Base-by-base conservation (phyloP, 2,113 vertebrate genomes). In the Psilopsiagon aurifrons region DNA sequence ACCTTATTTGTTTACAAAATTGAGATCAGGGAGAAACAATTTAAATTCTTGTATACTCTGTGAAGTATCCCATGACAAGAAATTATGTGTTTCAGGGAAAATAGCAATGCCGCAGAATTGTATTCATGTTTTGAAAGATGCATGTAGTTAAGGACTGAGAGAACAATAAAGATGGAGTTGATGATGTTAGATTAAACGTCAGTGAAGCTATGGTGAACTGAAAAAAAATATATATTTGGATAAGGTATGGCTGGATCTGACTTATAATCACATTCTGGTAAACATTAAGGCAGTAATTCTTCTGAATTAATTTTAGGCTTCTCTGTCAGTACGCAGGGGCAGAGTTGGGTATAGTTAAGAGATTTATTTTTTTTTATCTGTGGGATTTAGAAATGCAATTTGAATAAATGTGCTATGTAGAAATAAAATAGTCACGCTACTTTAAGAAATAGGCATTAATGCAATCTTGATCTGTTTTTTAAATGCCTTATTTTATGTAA, bases 1-100 rank as follows among this genome's bases (percentile, higher is more conserved):
- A 77, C 68, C n/a, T 94, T 29, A 86, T 74, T 86, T 60, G 12
- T 63, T 88, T n/a, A 71, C 60, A 74, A 95, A 94, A 51, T 39
- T 43, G 37, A 81, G 46, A 90, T 88, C 33, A 83, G 79, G 28
- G 31, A 86, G 54, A 67, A 93, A 37, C 16, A 62, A 7, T 81
- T 60, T 74, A 29, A 74, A 13, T 51, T 27, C 46, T 75, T 79
- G 15, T 84, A 20, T 46, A 14, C 43, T 87, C 3, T 33, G 16
- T 13, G 64, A 68, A 84, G 51, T 79, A 82, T 90, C 57, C 52
- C 25, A 4, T 92, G 46, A n/a, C 55, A 81, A 62, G n/a, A 91
- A 82, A 69, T 6, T 1, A 7, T 39, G 23, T 67, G 11, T 75
- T 79, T 80, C 49, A 29, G 68, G 66, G 57, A 87, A 52, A 90